Base-by-base conservation (phyloP, 2,797 vertebrate genomes). In the Chloroceryle amazona region DNA sequence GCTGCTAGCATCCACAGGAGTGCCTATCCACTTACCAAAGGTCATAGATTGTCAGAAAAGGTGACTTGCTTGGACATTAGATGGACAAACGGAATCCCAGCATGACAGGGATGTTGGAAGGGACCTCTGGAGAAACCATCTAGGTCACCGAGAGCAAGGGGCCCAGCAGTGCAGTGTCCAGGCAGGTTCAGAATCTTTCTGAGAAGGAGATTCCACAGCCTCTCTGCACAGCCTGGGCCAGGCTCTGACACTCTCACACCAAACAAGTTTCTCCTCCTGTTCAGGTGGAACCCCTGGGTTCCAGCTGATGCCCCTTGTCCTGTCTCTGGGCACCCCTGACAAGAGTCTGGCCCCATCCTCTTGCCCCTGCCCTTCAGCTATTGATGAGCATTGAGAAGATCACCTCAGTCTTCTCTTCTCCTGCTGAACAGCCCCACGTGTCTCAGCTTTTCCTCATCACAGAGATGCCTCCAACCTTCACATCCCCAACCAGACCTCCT, bases 21-120 rank as follows among this genome's bases (percentile, higher is more conserved):
- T 5, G 26, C 7, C 39, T 14, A 2, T 6, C 39, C 15, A 3
- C 49, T 11, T 33, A 33, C 33, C 17, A 6, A 29, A 39, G 13
- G 26, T 21, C 28, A 25, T 42, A n/a, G 11, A 5, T 5, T 18
- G 19, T 23, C 52, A 55, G 37, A 41, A n/a, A 58, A 23, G 11
- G 42, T 39, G 33, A 54, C 8, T 47, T 0, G 0, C 66, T 67
- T n/a, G 46, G 61, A 8, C 33, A 41, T 65, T 5, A 68, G 15
- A 8, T 31, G 14, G 31, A 13, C 25, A 33, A 4, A 42, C 13
- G 31, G 28, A 42, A 63, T 42, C 39, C 37, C 61, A 63, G 41
- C 12, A 7, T 42, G 61, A 15, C 13, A 5, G 19, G 26, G 39
- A 12, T n/a, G 28, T n/a, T 47, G 63, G 42, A 33, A 47, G 44